phyloP scores from a whole-genome alignment of 2,113 vertebrate genomes.

The Cinclus mexicanus region DNA sequence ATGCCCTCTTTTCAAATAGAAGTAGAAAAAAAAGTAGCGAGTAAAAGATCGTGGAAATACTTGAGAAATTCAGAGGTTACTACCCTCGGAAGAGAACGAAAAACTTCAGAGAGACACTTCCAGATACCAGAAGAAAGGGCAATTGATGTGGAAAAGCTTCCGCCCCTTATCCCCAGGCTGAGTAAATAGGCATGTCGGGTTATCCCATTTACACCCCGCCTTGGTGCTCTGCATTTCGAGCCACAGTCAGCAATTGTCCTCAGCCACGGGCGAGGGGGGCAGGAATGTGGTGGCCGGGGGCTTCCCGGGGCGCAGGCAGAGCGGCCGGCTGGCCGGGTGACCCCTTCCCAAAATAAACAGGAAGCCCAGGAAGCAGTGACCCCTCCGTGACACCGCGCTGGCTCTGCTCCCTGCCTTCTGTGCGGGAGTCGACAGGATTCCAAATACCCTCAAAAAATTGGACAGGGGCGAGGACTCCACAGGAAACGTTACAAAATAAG shows the following conservation, averaged over 20 bases:
- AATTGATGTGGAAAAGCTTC: conserved; percentile 51
- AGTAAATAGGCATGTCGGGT: conserved; percentile 44
- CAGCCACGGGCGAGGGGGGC: neutral
- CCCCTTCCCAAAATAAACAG: conserved; percentile 72
- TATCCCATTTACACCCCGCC: conserved; percentile 34
- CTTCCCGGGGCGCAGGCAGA: conserved; percentile 33
- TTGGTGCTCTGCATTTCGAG: neutral
- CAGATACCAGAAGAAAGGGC: conserved; percentile 34
- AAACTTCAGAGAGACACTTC: conserved; percentile 18
- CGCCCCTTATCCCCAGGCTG: conserved; percentile 34
- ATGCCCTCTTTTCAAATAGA: conserved; percentile 5
- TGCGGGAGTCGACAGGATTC: neutral
- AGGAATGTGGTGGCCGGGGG: conserved; percentile 26
- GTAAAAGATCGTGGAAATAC: conserved; percentile 32
- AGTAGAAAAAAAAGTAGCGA: neutral
- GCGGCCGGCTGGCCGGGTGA: neutral
- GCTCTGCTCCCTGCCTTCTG: conserved; percentile 40
- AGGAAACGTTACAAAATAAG: conserved; percentile 35
- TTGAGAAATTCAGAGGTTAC: conserved; percentile 26
- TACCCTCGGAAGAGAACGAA: conserved; percentile 37
- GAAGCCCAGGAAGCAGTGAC: conserved; percentile 61
- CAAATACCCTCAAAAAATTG: neutral
- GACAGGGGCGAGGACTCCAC: conserved; percentile 1
- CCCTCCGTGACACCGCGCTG: neutral
- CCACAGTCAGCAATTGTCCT: conserved; percentile 45